Base-by-base conservation (phyloP, 2,888 invertebrate genomes). In the Mesorhabditis sp. region DNA sequence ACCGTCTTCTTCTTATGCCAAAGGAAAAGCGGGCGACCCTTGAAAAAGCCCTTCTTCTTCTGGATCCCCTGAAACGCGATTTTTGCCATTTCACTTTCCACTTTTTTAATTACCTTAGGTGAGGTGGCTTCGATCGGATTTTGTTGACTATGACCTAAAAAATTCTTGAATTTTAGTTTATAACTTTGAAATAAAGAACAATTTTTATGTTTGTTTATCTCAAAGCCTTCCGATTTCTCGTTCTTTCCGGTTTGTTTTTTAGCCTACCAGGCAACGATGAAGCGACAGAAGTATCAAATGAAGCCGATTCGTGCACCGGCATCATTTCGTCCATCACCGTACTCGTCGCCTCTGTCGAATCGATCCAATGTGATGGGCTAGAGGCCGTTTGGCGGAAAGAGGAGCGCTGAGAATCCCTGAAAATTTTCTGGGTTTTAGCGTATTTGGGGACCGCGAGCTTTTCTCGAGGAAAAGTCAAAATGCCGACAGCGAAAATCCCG, bases 1-100 rank as follows among this genome's bases (percentile, higher is more conserved):
- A 50, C 58, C 10, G 7, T 50, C n/a, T 50, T 50, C 58, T 50
- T 50, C n/a, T 50, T 50, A n/a, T 50, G 58, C 58, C 58, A 50
- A 50, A 50, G 58, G 7, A 50, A n/a, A 10, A 50, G n/a, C n/a
- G 58, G 58, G 58, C 58, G 58, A 13, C 58, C 58, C 58, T 50
- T 50, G 58, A 50, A 50, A n/a, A 50, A 50, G 58, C 58, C 58
- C 58, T 50, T 50, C 28, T 28, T 28, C 28, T 28, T 28, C 28
- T 28, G 28, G 28, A 28, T 28, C 2, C 28, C 28, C 28, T 28
- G 28, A 28, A 28, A 28, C 28, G 28, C 28, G 28, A 28, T 28
- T 28, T 28, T 28, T 28, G 28, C 28, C 28, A 28, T 28, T 28
- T 28, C 28, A 28, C 28, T 28, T 28, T 28, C 28, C 28, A 28